Percentiles rank a stretch among this genome's conserved stretches.
Conservation (phyloP, 2,888 invertebrate genomes). For the Helleia helle region DNA sequence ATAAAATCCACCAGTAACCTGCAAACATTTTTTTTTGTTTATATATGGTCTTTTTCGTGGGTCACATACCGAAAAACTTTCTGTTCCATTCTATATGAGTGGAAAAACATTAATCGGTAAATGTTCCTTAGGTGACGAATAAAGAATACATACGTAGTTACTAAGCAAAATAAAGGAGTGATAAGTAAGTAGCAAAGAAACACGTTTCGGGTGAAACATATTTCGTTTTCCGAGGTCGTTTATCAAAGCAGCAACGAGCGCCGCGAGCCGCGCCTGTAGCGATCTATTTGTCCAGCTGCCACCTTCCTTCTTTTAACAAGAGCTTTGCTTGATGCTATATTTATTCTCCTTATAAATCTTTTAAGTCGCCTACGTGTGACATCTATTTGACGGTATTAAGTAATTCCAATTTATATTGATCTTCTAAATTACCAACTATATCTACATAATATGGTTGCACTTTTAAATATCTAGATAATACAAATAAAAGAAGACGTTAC, state of each 20-base stretch:
- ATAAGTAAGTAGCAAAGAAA: slow-evolving; percentile 14
- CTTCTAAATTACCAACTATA: too few relatives aligned
- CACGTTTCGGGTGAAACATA: slow-evolving; percentile 36
- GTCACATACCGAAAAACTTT: too few relatives aligned
- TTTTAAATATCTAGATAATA: too few relatives aligned
- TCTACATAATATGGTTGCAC: too few relatives aligned
- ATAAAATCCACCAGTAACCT: too few relatives aligned
- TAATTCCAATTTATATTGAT: neutral
- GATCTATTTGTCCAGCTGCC: slow-evolving; percentile 66
- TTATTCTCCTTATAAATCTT: slow-evolving; percentile 25
- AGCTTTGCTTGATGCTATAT: slow-evolving; percentile 56
- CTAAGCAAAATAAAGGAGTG: slow-evolving; percentile 5
- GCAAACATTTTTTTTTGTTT: too few relatives aligned
- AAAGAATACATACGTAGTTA: slow-evolving; percentile 8
- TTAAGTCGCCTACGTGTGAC: neutral
- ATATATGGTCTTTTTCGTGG: too few relatives aligned
- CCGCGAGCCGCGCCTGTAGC: slow-evolving; percentile 34
- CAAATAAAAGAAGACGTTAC: too few relatives aligned
- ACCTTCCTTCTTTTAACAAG: slow-evolving; percentile 58
- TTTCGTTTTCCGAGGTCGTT: slow-evolving; percentile 45
- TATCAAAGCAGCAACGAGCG: slow-evolving; percentile 34
- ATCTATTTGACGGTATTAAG: neutral
- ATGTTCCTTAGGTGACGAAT: neutral
- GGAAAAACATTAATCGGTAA: too few relatives aligned
- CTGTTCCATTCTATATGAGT: too few relatives aligned